Conservation (phyloP, 1,140 invertebrate species). For the Muscidifurax raptorellus region DNA sequence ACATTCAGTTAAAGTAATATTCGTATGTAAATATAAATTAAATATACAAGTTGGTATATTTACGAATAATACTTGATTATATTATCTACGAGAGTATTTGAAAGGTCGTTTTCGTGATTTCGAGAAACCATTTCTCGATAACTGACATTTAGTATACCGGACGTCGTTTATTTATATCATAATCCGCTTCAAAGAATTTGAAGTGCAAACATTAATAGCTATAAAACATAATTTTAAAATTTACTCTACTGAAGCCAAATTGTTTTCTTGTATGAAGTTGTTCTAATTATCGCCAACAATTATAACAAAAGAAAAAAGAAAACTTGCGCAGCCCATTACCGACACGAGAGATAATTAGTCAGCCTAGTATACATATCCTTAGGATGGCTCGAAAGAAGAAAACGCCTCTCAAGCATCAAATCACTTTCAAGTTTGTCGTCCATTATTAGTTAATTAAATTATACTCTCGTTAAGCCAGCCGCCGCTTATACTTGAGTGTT, state of each 20-base stretch:
- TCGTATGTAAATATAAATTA: conserved; percentile 1
- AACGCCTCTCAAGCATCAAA: too few relatives aligned
- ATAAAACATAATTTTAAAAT: neutral
- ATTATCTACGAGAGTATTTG: neutral
- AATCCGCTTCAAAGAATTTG: conserved; percentile 11
- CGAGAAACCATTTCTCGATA: conserved; percentile 29
- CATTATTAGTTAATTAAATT: neutral
- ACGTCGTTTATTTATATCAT: neutral
- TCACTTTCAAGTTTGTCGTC: neutral
- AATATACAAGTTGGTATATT: conserved; percentile 22
- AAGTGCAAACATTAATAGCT: neutral
- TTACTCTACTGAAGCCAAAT: neutral
- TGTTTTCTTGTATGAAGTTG: conserved; percentile 4
- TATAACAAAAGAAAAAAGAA: conserved; percentile 15
- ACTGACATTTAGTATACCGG: neutral
- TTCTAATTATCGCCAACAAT: neutral
- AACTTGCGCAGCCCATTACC: conserved; percentile 59
- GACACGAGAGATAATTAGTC: conserved; percentile 42
- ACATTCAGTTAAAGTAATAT: neutral
- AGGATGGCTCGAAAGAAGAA: neutral
- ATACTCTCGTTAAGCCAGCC: neutral
- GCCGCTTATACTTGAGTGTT: conserved; percentile 25
- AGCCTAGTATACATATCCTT: neutral
- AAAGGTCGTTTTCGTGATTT: neutral
- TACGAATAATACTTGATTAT: neutral